A percentile compares a stretch with the other conserved stretches of the same genome.
Conservation (phyloP, 2,888 invertebrate species). For the Psylliodes chrysocephalus region DNA sequence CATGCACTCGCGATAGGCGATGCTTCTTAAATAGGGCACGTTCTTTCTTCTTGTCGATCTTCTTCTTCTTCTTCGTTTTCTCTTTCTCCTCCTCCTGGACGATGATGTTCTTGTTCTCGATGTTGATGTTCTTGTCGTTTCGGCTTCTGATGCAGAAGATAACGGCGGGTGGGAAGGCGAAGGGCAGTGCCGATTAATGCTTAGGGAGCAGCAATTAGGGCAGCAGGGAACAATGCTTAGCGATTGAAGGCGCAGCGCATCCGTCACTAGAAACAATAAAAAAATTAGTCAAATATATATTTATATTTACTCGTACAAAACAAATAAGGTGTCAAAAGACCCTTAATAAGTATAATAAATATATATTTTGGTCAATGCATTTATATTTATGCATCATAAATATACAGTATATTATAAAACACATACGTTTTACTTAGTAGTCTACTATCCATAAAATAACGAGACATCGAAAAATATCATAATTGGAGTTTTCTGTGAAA, state of each 20-base stretch:
- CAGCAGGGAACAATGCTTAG: conserved; percentile 57
- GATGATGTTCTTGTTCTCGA: conserved; percentile 33
- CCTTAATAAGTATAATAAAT: too few species aligned
- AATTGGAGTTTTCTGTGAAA: too few species aligned
- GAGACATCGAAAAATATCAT: too few species aligned
- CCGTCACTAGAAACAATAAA: conserved; percentile 69
- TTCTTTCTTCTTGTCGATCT: background rate
- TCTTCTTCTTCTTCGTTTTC: conserved; percentile 15
- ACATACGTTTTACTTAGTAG: too few species aligned
- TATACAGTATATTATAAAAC: too few species aligned
- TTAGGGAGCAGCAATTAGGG: conserved; percentile 44
- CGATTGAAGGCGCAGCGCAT: conserved; percentile 69
- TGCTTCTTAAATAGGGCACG: background rate
- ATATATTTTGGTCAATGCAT: too few species aligned
- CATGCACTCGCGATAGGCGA: conserved; percentile 55
- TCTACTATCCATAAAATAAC: too few species aligned
- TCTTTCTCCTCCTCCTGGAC: conserved; percentile 11
- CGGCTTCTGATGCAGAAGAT: conserved; percentile 43
- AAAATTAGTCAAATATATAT: too few species aligned
- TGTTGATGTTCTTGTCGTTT: conserved; percentile 30
- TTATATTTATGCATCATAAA: too few species aligned
- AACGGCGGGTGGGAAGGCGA: conserved; percentile 42
- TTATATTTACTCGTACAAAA: too few species aligned
- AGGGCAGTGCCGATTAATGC: conserved; percentile 46
- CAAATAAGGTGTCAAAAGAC: too few species aligned